These are phyloP conservation scores for Harlomillsia oculata DNA, from an alignment of 1,140 invertebrate genomes.

Conservation along the genomic window DNA sequence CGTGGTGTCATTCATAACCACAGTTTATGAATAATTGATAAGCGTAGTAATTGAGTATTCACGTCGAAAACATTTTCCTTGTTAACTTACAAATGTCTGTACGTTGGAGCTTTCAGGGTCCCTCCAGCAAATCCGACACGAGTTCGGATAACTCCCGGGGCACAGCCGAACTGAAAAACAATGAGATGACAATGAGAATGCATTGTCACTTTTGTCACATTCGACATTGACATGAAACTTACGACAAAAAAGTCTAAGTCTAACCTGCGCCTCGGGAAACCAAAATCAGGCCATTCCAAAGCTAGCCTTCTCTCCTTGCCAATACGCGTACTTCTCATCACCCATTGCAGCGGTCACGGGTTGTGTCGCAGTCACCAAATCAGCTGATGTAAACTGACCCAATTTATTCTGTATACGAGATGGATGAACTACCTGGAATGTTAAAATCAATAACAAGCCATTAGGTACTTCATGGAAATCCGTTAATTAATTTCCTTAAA, in stretches of 20 bases:
- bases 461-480: too few relatives aligned
- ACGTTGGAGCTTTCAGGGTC: constrained; percentile 25
- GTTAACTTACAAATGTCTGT: constrained; percentile 16
- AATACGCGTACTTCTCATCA: constrained; percentile 17
- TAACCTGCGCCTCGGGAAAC: constrained; percentile 36
- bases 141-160: constrained; percentile 72
- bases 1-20: constrained; percentile 35
- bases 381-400: too few relatives aligned
- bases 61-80: not conserved
- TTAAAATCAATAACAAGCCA: too few relatives aligned
- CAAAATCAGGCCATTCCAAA: constrained; percentile 38
- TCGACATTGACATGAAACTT: not conserved
- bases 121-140: constrained; percentile 40
- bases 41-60: not conserved
- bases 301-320: constrained; percentile 32
- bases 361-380: too few relatives aligned
- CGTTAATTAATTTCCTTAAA: too few relatives aligned
- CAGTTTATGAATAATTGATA: not conserved
- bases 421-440: too few relatives aligned
- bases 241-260: not conserved
- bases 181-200: too few relatives aligned
- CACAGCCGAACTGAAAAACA: constrained; percentile 74
- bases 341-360: too few relatives aligned
- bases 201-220: too few relatives aligned
- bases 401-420: too few relatives aligned